Evolutionary conservation across 2,113 vertebrate genomes (phyloP).

Genomic region (Pantherophis guttatus): DNA sequence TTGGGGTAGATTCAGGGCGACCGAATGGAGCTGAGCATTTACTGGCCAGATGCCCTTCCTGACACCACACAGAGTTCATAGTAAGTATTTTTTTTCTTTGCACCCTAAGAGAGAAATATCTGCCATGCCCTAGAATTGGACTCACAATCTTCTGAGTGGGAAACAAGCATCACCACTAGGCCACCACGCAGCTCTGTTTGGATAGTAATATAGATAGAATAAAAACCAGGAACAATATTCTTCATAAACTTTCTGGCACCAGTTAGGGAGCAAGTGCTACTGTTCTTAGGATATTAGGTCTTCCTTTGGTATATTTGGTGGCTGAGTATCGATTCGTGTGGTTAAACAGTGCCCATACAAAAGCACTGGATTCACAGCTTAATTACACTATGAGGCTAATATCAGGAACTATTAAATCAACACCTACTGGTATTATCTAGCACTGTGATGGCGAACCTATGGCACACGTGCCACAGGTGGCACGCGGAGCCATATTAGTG

Average conservation of each 20-base stretch:
- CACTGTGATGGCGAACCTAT: not conserved
- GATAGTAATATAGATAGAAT: not conserved
- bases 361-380: not conserved
- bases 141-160: not conserved
- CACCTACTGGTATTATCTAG: not conserved
- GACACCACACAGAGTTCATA: not conserved
- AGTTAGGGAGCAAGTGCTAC: not conserved
- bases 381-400: not conserved
- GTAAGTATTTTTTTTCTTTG: not conserved
- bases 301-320: not conserved
- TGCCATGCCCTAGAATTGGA: too few species aligned
- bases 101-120: too few species aligned
- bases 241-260: not conserved
- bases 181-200: too few species aligned
- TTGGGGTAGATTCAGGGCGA: not conserved
- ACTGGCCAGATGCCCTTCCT: not conserved
- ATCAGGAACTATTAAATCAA: not conserved
- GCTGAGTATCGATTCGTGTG: not conserved
- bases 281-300: not conserved
- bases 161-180: not conserved
- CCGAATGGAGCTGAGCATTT: not conserved
- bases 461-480: too few species aligned
- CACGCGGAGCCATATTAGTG: too few species aligned
- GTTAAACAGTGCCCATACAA: not conserved
- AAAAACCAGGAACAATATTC: not conserved